phyloP scores from a whole-genome alignment of 1,140 invertebrate species.

The Psix sp. region DNA sequence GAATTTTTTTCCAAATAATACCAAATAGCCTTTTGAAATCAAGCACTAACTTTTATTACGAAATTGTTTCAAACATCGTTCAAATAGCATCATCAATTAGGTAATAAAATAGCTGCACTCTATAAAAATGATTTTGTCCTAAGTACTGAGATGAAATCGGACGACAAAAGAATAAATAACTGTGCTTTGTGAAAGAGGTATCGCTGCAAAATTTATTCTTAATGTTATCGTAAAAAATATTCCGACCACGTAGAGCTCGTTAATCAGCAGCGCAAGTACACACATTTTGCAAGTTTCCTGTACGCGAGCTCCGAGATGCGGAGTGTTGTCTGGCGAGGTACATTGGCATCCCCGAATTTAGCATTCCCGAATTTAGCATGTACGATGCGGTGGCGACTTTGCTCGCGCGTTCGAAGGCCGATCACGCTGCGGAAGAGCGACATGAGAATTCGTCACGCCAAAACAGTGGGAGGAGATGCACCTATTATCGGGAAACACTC shows the following conservation, averaged over 20 bases:
- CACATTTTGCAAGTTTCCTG: not conserved
- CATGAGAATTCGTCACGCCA: conserved; percentile 43
- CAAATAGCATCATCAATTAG: too few relatives aligned
- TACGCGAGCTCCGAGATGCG: not conserved
- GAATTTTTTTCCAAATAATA: too few relatives aligned
- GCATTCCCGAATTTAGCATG: conserved; percentile 42
- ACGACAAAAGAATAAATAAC: conserved; percentile 32
- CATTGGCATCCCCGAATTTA: conserved; percentile 19
- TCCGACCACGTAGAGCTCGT: conserved; percentile 48
- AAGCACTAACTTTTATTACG: too few relatives aligned
- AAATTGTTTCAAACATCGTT: too few relatives aligned
- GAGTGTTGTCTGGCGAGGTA: conserved; percentile 12
- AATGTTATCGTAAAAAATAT: conserved; percentile 34
- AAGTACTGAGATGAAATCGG: too few relatives aligned
- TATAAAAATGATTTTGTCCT: too few relatives aligned
- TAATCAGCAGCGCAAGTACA: conserved; percentile 41
- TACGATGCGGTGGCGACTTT: conserved; percentile 56
- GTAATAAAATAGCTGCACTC: too few relatives aligned
- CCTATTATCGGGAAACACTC: conserved; percentile 70
- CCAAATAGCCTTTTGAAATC: too few relatives aligned
- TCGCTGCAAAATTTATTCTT: conserved; percentile 37
- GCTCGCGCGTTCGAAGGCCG: conserved; percentile 51
- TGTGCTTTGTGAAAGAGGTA: conserved; percentile 36
- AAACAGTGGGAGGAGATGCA: conserved; percentile 53
- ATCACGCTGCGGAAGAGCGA: conserved; percentile 48